Evolutionary conservation across 2,113 vertebrate genomes (phyloP).

Genomic region (Penelope pileata): DNA sequence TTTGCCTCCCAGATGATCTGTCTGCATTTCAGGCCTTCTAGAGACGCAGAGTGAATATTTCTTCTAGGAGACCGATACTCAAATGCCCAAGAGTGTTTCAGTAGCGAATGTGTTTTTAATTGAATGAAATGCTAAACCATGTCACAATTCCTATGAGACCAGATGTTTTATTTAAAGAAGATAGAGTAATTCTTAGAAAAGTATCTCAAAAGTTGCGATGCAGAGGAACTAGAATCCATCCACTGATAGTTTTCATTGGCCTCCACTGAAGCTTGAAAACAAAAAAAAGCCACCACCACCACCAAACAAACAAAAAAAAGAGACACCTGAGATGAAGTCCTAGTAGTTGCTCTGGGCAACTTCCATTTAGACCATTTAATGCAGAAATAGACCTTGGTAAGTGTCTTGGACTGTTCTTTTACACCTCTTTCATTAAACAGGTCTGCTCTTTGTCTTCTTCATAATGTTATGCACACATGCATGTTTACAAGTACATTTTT

Average conservation of each 20-base stretch:
- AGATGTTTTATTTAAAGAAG: conserved; percentile 22
- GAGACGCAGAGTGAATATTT: background rate
- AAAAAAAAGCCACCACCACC: background rate
- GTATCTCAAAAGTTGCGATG: background rate
- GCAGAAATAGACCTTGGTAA: background rate
- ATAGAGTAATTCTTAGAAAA: background rate
- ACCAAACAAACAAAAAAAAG: background rate
- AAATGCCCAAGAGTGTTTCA: background rate
- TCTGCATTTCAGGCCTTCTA: background rate
- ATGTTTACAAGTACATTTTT: background rate
- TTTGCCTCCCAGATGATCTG: background rate
- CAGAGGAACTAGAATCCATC: background rate
- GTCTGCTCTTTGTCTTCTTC: background rate
- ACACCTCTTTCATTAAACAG: background rate
- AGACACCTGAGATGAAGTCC: background rate
- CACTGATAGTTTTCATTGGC: background rate
- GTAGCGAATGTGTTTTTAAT: background rate
- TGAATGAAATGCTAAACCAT: background rate
- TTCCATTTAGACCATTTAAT: background rate
- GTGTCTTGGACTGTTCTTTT: background rate
- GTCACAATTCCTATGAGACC: background rate
- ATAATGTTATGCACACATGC: background rate
- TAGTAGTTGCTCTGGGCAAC: background rate
- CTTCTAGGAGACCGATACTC: background rate
- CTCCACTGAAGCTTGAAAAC: background rate